Evolutionary conservation across 2,888 invertebrate species (phyloP).

Genomic region (Syrista parreyssii): DNA sequence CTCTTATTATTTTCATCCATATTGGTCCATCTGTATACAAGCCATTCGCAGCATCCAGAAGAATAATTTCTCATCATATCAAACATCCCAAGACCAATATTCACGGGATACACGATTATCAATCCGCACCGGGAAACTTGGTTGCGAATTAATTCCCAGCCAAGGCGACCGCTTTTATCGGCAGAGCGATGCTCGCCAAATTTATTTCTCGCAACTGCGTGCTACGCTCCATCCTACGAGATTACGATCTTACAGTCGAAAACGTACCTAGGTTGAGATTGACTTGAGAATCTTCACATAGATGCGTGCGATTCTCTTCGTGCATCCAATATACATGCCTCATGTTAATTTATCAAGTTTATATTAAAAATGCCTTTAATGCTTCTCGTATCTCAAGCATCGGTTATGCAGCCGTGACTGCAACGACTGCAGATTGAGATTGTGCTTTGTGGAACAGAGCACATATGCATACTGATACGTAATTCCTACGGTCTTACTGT

Average conservation of each 20-base stretch:
- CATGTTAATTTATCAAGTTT: background rate
- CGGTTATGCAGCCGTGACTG: background rate
- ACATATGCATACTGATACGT: background rate
- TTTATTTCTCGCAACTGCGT: background rate
- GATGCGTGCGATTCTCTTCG: background rate
- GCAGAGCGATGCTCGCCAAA: background rate
- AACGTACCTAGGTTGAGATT: background rate
- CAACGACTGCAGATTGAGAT: background rate
- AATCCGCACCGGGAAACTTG: background rate
- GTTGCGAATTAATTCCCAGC: background rate
- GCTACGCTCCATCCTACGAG: background rate
- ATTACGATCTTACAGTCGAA: background rate
- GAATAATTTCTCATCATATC: background rate
- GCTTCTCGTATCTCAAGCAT: background rate
- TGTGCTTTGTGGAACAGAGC: background rate
- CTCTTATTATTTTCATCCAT: background rate
- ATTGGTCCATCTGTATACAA: background rate
- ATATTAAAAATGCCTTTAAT: background rate
- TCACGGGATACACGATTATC: background rate
- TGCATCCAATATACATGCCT: background rate
- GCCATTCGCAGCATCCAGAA: background rate
- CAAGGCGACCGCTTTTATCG: background rate
- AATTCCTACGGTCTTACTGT: background rate
- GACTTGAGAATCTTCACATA: background rate
- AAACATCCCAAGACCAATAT: background rate